A percentile compares a stretch with the other conserved stretches of the same genome.
phyloP scores from a whole-genome alignment of 2,888 invertebrate genomes.

The Leptopilina myrica region DNA sequence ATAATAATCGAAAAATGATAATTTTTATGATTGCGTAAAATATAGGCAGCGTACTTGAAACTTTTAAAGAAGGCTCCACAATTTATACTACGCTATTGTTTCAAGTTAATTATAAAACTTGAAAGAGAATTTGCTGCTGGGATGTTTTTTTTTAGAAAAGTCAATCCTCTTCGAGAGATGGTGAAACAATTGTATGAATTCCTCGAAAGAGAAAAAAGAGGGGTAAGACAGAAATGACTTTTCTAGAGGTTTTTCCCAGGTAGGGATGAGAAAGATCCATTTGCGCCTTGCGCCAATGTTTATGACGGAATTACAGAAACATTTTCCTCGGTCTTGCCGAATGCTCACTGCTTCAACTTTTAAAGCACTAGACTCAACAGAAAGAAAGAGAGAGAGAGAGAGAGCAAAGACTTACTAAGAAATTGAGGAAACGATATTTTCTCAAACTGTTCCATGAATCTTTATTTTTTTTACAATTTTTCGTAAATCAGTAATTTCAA shows the following conservation, averaged over 20 bases:
- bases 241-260: conserved; percentile 44
- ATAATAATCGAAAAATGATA: neutral
- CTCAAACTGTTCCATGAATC: conserved; percentile 1
- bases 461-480: too few species aligned
- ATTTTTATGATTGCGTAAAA: neutral
- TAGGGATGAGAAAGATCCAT: conserved; percentile 27
- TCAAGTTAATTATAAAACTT: conserved; percentile 12
- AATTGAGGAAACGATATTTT: conserved; percentile 39
- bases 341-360: neutral
- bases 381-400: neutral
- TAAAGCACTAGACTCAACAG: neutral
- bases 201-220: conserved; percentile 22
- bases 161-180: neutral
- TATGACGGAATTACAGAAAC: conserved; percentile 45
- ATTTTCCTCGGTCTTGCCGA: conserved; percentile 46
- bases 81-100: too few species aligned
- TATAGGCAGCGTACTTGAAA: neutral
- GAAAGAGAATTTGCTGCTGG: neutral
- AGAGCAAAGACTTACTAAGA: conserved; percentile 33
- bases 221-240: conserved; percentile 19
- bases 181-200: conserved; percentile 35
- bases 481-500: too few species aligned
- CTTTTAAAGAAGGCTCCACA: neutral
- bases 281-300: conserved; percentile 39
- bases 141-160: neutral